Base-by-base conservation (phyloP, 2,113 vertebrate species). In the Ailurus styani region DNA sequence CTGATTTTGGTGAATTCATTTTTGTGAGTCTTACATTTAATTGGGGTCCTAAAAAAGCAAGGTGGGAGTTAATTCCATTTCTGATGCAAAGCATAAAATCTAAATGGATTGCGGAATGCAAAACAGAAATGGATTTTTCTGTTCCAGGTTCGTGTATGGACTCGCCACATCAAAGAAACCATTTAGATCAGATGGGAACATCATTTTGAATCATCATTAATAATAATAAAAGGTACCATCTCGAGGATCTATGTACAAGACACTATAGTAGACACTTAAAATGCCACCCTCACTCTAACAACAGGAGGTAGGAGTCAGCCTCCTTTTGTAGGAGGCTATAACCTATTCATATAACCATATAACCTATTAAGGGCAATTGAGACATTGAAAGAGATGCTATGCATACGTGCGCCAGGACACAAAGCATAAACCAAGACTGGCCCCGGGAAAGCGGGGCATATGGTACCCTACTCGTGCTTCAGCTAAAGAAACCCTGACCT, bases 51-150 rank as follows among this genome's bases (percentile, higher is more conserved):
- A 34, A 73, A 95, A 95, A 17, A 45, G 13, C 52, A 72, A 25
- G 40, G 34, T 84, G 14, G 60, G 7, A 91, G 50, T 83, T 91
- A 50, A 91, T 52, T 62, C 75, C 45, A n/a, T 79, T 78, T 93
- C 68, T 55, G 78, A 95, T 83, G 77, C 77, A 64, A 96, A 83
- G 42, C 85, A 47, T 70, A 82, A 90, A 95, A 90, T 83, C 47
- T 72, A 88, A 91, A 29, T 14, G 31, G 79, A 87, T 55, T 68
- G 81, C 47, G 47, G 23, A 68, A 54, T 27, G 7, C 31, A 81
- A 62, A 93, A 70, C 14, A 12, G 42, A 95, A 82, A 75, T 6
- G 42, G 42, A 70, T 17, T 60, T 82, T 55, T 90, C 57, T 9
- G 7, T 62, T 73, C 73, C 34, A 60, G 68, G 55, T 25, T 42